These are phyloP conservation scores for Cirrhinus molitorella DNA, from an alignment of 2,797 vertebrate genomes.

Conservation along the genomic window DNA sequence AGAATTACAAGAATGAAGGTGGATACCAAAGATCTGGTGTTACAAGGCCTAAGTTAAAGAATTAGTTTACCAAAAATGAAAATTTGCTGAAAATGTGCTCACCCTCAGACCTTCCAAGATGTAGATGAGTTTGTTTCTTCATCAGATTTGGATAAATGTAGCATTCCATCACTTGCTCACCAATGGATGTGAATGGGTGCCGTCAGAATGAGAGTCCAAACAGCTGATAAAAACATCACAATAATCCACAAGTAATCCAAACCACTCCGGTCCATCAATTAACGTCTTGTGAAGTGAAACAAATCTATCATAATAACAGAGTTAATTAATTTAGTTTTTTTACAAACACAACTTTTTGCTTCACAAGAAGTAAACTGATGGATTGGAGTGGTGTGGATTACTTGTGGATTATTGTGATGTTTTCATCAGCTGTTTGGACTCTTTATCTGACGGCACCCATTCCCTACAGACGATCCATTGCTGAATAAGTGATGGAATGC, in stretches of 20 bases:
- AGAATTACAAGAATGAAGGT: constrained; percentile 1
- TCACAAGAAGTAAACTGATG: background rate
- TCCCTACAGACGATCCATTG: background rate
- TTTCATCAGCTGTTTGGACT: background rate
- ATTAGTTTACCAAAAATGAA: background rate
- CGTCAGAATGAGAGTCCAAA: too few species aligned
- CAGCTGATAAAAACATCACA: background rate
- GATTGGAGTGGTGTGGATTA: background rate
- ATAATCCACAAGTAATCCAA: background rate
- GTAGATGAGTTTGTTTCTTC: background rate
- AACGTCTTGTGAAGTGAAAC: background rate
- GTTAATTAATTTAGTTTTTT: too few species aligned
- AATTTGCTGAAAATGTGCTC: background rate
- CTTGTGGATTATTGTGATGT: too few species aligned
- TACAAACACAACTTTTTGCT: too few species aligned
- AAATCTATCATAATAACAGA: too few species aligned
- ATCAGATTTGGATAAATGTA: background rate
- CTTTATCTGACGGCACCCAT: background rate
- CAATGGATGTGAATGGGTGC: background rate
- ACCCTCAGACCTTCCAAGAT: background rate
- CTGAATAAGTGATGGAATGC: background rate
- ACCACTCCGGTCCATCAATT: background rate
- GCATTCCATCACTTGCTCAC: background rate
- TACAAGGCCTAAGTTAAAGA: background rate
- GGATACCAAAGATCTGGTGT: background rate